A percentile compares a stretch with the other conserved stretches of the same genome.
phyloP scores from a whole-genome alignment of 2,113 vertebrate species.

The Myxocyprinus asiaticus region DNA sequence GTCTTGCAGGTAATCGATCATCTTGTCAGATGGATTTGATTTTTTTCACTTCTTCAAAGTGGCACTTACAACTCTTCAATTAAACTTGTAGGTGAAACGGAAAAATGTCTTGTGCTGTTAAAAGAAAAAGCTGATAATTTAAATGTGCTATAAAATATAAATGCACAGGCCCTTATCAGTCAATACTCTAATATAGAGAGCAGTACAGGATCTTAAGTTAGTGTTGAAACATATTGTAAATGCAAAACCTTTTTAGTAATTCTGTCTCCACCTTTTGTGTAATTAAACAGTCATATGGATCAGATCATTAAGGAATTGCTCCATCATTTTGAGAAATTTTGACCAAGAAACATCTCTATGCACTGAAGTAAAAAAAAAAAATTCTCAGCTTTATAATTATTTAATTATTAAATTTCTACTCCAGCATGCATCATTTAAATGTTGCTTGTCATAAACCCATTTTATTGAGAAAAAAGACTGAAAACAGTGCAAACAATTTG shows the following conservation, averaged over 20 bases:
- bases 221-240: not conserved
- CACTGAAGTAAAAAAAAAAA: no score
- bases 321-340: no score
- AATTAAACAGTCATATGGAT: not conserved
- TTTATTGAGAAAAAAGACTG: no score
- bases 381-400: no score
- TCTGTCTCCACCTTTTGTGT: not conserved
- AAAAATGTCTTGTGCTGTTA: constrained; percentile 74
- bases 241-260: constrained; percentile 4
- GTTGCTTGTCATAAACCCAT: no score
- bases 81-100: constrained; percentile 84
- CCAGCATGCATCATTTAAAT: no score
- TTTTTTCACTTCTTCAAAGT: constrained; percentile 82
- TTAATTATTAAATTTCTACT: no score
- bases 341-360: no score
- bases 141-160: constrained; percentile 45
- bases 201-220: constrained; percentile 7
- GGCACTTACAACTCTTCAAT: constrained; percentile 86
- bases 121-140: constrained; percentile 68
- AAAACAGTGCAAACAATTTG: no score
- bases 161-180: constrained; percentile 34
- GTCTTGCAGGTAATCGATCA: constrained; percentile 97
- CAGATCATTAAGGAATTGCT: no score
- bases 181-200: constrained; percentile 1
- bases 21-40: constrained; percentile 86